These are phyloP conservation scores for Drosophila prosaltans DNA, from an alignment of 1,140 invertebrate species.

Conservation along the genomic window DNA sequence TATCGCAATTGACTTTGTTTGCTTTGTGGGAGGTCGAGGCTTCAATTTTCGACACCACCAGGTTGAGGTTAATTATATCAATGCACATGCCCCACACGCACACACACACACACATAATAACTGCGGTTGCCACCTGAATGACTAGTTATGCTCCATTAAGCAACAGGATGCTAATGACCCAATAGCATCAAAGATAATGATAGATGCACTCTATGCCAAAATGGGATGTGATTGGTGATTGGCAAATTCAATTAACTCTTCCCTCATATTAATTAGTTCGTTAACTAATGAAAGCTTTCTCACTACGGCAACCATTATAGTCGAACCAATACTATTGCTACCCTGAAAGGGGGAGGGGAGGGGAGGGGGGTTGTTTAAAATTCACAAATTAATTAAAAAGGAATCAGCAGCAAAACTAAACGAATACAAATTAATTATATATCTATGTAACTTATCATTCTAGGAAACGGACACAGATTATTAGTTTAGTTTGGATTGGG, in stretches of 20 bases:
- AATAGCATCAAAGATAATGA: not conserved
- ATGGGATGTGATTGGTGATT: not conserved
- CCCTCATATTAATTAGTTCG: not conserved
- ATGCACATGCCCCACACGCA: not conserved
- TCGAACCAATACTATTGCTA: too few species aligned
- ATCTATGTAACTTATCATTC: not conserved
- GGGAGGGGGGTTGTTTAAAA: too few species aligned
- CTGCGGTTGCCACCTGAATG: not conserved
- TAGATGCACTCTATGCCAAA: not conserved
- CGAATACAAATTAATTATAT: too few species aligned
- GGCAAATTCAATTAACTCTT: not conserved
- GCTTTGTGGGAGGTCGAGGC: not conserved
- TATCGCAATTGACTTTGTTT: not conserved
- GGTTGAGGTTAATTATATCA: not conserved
- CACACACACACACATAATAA: not conserved
- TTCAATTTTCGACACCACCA: not conserved
- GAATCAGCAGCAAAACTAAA: too few species aligned
- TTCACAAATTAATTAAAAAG: too few species aligned
- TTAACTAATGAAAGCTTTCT: not conserved
- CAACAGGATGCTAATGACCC: constrained; percentile 5
- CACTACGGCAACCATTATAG: not conserved
- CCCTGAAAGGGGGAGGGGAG: too few species aligned
- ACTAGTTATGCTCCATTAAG: not conserved
- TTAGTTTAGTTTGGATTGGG: too few species aligned
- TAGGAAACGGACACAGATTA: not conserved